These are phyloP conservation scores for Circaetus cinerascens DNA, from an alignment of 2,113 vertebrate species.

Conservation along the genomic window DNA sequence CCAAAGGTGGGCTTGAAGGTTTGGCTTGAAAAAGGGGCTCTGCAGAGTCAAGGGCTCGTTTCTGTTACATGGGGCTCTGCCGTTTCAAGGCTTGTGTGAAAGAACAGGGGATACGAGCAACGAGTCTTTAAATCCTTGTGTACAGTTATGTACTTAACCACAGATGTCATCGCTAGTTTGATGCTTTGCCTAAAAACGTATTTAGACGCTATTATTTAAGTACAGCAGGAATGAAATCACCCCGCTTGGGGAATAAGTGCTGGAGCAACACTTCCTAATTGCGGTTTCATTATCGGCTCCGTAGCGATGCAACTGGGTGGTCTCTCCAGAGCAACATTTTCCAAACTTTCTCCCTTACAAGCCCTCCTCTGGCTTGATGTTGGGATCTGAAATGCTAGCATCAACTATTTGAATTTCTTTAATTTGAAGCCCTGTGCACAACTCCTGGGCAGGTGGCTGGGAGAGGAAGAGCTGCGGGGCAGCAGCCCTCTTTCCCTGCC, in stretches of 20 bases:
- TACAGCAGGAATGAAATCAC: slow-evolving; percentile 40
- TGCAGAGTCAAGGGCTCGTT: not conserved
- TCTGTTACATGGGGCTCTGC: not conserved
- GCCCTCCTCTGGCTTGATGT: not conserved
- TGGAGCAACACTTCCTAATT: not conserved
- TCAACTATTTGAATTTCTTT: not conserved
- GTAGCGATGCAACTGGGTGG: slow-evolving; percentile 13
- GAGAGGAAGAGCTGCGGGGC: not conserved
- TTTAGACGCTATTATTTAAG: slow-evolving; percentile 15
- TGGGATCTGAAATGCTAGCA: not conserved
- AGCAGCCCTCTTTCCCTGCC: not conserved
- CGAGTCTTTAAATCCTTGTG: not conserved
- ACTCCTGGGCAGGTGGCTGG: not conserved
- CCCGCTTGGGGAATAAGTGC: not conserved
- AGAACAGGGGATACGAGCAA: not conserved
- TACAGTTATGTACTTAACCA: not conserved
- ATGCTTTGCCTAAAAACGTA: slow-evolving; percentile 34
- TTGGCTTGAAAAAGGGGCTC: not conserved
- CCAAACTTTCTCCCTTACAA: not conserved
- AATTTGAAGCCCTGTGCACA: not conserved
- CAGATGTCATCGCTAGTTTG: slow-evolving; percentile 31
- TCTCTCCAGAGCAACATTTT: not conserved
- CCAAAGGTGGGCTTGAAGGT: not conserved
- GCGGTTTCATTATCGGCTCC: not conserved
- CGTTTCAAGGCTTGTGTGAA: not conserved